Evolutionary conservation across 2,797 vertebrate species (phyloP).

Genomic region (Potorous gilbertii): DNA sequence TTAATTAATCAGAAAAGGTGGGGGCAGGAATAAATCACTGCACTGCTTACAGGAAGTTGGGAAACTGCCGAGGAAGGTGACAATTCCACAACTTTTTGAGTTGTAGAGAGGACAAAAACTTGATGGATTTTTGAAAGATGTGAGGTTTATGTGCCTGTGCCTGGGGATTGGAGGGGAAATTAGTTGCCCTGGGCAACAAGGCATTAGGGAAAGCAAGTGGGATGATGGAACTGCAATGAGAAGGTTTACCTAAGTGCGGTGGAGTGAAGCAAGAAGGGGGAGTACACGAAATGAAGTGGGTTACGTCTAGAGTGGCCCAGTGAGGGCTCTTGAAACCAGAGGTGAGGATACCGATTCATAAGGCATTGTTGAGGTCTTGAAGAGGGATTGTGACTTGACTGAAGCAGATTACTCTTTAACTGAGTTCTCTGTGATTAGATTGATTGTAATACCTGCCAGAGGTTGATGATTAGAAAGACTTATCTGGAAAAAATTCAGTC

Average conservation of each 20-base stretch:
- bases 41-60: constrained; percentile 36
- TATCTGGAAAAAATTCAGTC: neutral
- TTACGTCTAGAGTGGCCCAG: constrained; percentile 2
- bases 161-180: neutral
- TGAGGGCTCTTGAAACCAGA: constrained; percentile 31
- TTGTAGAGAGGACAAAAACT: neutral
- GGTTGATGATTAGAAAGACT: neutral
- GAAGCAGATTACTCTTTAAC: neutral
- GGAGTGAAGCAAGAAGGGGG: neutral
- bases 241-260: constrained; percentile 2
- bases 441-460: constrained; percentile 9
- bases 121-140: neutral
- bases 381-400: constrained; percentile 9
- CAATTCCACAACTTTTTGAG: constrained; percentile 40
- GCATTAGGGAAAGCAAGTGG: neutral
- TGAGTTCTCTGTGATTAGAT: constrained; percentile 41
- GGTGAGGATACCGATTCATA: constrained; percentile 21
- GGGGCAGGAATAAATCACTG: constrained; percentile 28
- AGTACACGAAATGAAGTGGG: neutral
- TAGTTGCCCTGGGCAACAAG: constrained; percentile 20
- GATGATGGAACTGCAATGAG: constrained; percentile 12
- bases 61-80: constrained; percentile 37
- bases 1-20: constrained; percentile 32
- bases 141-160: neutral
- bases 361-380: constrained; percentile 1